Percentiles rank a stretch among this genome's conserved stretches.
Evolutionary conservation across 53 echinoderm and acorn worm genomes (phyloP).

Genomic region (Actinopyga echinites): DNA sequence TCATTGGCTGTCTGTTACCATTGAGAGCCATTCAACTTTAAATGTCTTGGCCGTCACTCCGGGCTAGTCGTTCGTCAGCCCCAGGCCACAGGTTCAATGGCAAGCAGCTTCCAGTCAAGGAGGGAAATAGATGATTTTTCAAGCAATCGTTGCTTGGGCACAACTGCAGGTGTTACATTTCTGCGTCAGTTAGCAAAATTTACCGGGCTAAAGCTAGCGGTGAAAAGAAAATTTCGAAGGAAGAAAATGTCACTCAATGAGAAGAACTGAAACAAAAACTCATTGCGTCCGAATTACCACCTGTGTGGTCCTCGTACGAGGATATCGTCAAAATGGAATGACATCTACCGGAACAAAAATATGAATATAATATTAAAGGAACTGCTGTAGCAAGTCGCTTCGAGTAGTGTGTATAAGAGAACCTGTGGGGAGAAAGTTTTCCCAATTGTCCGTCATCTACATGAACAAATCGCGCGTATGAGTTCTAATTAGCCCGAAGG

Average conservation of each 20-base stretch:
- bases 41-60: neutral
- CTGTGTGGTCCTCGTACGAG: conserved; percentile 31
- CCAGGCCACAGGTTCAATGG: neutral
- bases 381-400: too few relatives aligned
- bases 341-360: conserved; percentile 27
- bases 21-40: neutral
- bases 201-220: neutral
- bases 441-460: conserved; percentile 14
- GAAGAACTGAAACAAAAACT: conserved; percentile 40
- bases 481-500: conserved; percentile 15
- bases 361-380: neutral
- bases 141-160: neutral
- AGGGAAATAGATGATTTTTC: too few relatives aligned
- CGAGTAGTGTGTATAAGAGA: too few relatives aligned
- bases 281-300: conserved; percentile 15
- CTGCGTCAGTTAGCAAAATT: conserved; percentile 26
- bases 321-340: conserved; percentile 19
- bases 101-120: neutral
- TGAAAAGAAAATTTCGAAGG: conserved; percentile 6
- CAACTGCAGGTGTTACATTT: conserved; percentile 40
- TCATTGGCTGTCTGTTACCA: neutral
- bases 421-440: neutral
- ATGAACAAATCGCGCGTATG: conserved; percentile 1
- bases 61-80: conserved; percentile 16
- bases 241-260: conserved; percentile 24